Percentiles rank a stretch among this genome's conserved stretches.
phyloP scores from a whole-genome alignment of 2,888 invertebrate species.

The Agonum fuliginosum region DNA sequence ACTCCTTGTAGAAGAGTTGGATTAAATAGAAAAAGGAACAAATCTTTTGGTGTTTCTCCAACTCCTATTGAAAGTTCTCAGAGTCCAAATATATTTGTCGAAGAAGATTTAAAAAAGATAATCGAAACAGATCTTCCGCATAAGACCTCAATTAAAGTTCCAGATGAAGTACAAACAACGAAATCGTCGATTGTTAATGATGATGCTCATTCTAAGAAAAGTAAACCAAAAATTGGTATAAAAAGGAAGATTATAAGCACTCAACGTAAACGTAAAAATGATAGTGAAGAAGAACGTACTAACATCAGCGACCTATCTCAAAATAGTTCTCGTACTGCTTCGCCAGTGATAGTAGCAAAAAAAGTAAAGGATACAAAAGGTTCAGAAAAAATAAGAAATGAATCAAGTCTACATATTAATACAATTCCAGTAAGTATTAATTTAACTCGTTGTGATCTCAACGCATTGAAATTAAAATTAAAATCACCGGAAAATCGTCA shows the following conservation, averaged over 20 bases:
- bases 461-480: slow-evolving; percentile 24
- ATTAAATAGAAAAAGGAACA: slow-evolving; percentile 71
- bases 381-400: not conserved
- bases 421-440: slow-evolving; percentile 37
- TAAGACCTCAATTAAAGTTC: not conserved
- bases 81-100: not conserved
- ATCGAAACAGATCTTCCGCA: not conserved
- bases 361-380: not conserved
- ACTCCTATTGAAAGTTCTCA: not conserved
- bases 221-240: not conserved
- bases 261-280: slow-evolving; percentile 7
- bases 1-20: slow-evolving; percentile 76
- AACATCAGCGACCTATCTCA: not conserved
- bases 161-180: not conserved
- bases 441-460: slow-evolving; percentile 34
- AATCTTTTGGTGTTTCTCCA: not conserved
- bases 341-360: not conserved
- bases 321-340: not conserved
- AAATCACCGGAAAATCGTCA: slow-evolving; percentile 1
- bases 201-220: not conserved
- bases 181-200: not conserved
- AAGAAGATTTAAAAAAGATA: slow-evolving; percentile 20
- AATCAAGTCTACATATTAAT: not conserved
- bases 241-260: not conserved
- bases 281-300: not conserved